phyloP scores from a whole-genome alignment of 2,113 vertebrate species.

The Athene noctua region DNA sequence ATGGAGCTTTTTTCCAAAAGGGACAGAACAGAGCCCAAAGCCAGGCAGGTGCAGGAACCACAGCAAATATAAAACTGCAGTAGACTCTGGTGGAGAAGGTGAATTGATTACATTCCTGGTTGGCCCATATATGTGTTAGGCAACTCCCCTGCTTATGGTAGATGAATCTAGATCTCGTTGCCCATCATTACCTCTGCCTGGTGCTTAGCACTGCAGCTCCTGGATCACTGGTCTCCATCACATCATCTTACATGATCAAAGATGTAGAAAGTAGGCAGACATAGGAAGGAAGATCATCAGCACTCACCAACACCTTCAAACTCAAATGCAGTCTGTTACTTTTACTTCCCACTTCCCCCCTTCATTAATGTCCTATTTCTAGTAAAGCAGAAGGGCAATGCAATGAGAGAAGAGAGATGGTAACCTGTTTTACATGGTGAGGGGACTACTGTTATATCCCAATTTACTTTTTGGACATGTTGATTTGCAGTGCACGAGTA shows the following conservation, averaged over 20 bases:
- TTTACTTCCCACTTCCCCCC: background rate
- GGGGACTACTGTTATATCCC: background rate
- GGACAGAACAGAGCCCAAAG: background rate
- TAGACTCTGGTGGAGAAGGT: background rate
- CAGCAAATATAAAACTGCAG: background rate
- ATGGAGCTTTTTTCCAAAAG: background rate
- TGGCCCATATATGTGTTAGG: background rate
- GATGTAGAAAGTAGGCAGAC: background rate
- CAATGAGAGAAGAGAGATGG: background rate
- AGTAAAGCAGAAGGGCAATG: background rate
- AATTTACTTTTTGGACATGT: background rate
- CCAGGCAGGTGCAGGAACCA: background rate
- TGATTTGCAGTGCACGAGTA: background rate
- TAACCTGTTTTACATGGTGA: background rate
- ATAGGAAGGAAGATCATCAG: background rate
- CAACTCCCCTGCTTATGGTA: fast-evolving
- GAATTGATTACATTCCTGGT: background rate
- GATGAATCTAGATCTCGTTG: fast-evolving
- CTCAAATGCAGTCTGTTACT: background rate
- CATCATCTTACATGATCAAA: background rate
- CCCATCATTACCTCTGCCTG: background rate
- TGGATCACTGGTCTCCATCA: background rate
- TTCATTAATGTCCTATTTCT: background rate
- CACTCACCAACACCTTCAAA: background rate
- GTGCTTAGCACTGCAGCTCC: background rate